Base-by-base conservation (phyloP, 2,888 invertebrate species). In the Pandemis corylana region DNA sequence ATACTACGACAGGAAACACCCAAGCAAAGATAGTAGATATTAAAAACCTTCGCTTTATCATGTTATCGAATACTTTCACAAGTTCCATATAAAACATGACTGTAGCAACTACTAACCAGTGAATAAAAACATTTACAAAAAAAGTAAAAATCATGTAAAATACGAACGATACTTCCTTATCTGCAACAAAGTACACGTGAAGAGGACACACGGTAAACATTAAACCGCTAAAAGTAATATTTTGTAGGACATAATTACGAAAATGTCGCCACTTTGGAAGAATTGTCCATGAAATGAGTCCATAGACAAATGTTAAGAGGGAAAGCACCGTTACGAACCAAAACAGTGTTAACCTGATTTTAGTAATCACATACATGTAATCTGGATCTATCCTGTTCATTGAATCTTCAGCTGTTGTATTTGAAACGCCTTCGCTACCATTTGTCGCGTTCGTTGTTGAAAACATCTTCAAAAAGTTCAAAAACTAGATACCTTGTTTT, bases 101-200 rank as follows among this genome's bases (percentile, higher is more conserved):
- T 41, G 73, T 68, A 9, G 73, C 68, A 20, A 73, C 68, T 12
- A 73, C 68, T 5, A 73, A 51, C 73, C 73, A 73, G 13, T 73
- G 73, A 56, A 68, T 59, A 13, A 64, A 73, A 9, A 68, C 73
- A 10, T 68, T 68, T 9, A 73, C 36, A 41, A 64, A 41, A 56
- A 64, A 73, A 4, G 49, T 12, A 46, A 73, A 73, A 13, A 68
- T 4, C n/a, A 64, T 12, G 41, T 20, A 44, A 49, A 73, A 42
- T 10, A 63, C 41, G 10, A 2, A 15, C 10, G 15, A 28, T 20
- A 68, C 42, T 7, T 9, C 59, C 56, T n/a, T 46, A 59, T 73
- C 56, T 13, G 0, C 13, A 4, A 36, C 53, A 20, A 68, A 56
- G 20, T 73, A 68, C 6, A 64, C 56, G n/a, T 68, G 68, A 15